Base-by-base conservation (phyloP, 2,888 invertebrate species). In the Agrilus mali region DNA sequence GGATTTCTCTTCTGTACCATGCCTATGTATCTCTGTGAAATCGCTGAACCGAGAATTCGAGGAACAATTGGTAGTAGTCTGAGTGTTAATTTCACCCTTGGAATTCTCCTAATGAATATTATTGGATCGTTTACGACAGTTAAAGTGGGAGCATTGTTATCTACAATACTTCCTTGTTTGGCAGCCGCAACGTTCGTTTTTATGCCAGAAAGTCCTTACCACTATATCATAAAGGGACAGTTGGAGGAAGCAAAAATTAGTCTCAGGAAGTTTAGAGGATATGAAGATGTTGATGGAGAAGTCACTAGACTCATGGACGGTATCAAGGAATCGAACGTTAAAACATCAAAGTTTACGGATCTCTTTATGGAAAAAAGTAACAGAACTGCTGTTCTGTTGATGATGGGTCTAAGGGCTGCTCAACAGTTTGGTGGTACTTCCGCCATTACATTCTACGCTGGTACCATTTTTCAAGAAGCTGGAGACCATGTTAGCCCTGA, bases 181-280 rank as follows among this genome's bases (percentile, higher is more conserved):
- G 72, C 77, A 53, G 61, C 78, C 34, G 43, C 75, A 16, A 66
- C 71, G n/a, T 74, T 79, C 59, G 61, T 73, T 35, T 75, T 74
- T 60, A 68, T 80, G 59, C 82, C 82, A n/a, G 82, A 83, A 65
- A 71, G 73, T 2, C 77, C 78, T 0, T 67, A 73, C 41, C 70
- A 62, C 51, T 55, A 63, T 43, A 52, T 70, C 14, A 60, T 65
- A 42, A 63, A 57, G 33, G 60, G 58, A 7, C 53, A 60, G 4
- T 64, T 65, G 42, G 55, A 62, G 1, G 67, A 66, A 27, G 75
- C 77, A 0, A 59, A 64, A 13, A 50, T 58, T 37, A 69, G 77
- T 12, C 66, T 82, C 45, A 65, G 68, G 50, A 72, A 69, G 58
- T 62, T 83, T 41, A 69, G 79, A 45, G 73, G 73, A 36, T 69